Evolutionary conservation across 2,797 vertebrate genomes (phyloP).

Genomic region (Siniperca undulata): DNA sequence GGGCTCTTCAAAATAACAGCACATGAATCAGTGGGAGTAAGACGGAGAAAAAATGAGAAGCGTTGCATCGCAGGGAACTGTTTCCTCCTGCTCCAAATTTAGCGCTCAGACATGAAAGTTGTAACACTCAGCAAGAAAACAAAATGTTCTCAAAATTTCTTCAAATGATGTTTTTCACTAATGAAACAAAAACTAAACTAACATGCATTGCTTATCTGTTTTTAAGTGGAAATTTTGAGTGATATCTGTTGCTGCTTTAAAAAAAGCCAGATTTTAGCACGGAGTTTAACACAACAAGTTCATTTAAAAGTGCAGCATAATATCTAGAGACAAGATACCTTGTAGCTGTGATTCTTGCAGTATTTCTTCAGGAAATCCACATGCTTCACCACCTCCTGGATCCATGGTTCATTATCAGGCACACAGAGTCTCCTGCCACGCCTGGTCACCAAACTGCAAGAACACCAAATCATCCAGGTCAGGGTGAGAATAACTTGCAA

Average conservation of each 20-base stretch:
- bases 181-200: neutral
- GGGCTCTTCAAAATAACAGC: constrained; percentile 3
- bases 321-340: constrained; percentile 37
- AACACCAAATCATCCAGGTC: constrained; percentile 1
- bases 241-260: neutral
- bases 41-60: neutral
- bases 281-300: neutral
- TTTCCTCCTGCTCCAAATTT: neutral
- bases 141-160: too few species aligned
- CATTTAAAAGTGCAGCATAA: neutral
- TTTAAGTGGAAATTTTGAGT: neutral
- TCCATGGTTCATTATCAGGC: neutral
- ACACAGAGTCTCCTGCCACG: constrained; percentile 13
- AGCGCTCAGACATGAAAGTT: neutral
- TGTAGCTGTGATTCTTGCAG: constrained; percentile 23
- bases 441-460: constrained; percentile 64
- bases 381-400: rapidly evolving
- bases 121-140: too few species aligned
- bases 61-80: neutral
- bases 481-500: neutral
- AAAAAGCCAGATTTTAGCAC: neutral
- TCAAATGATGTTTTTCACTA: neutral
- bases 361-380: rapidly evolving
- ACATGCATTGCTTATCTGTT: neutral
- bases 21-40: too few species aligned